phyloP scores from a whole-genome alignment of 2,113 vertebrate genomes.

The Anguilla rostrata region DNA sequence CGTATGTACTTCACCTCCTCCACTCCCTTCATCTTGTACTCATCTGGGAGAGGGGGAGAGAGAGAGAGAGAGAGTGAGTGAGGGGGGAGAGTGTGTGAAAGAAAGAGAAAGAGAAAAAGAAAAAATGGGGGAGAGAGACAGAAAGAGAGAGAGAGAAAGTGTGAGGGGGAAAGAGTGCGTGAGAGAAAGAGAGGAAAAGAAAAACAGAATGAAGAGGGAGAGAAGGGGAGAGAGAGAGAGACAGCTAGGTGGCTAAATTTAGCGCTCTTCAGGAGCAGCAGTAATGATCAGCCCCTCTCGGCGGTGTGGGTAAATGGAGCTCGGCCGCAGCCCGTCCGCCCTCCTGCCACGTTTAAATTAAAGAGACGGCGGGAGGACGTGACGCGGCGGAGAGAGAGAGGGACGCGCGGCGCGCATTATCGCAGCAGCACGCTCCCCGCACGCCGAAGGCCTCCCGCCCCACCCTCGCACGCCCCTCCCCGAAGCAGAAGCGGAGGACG shows the following conservation, averaged over 20 bases:
- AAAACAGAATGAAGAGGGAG: background rate
- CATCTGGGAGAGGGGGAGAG: slow-evolving; percentile 59
- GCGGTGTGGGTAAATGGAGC: background rate
- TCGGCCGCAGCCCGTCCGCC: background rate
- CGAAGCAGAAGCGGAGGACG: background rate
- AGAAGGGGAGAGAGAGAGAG: background rate
- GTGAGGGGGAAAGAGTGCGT: no score
- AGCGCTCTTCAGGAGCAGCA: background rate
- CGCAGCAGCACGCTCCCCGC: no score
- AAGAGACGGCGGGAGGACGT: background rate
- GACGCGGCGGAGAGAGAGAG: background rate
- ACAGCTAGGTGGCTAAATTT: background rate
- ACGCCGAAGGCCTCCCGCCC: background rate
- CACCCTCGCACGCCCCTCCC: background rate
- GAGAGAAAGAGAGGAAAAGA: background rate
- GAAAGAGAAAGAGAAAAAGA: slow-evolving; percentile 1
- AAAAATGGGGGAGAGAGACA: background rate
- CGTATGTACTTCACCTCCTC: slow-evolving; percentile 71
- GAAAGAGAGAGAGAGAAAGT: no score
- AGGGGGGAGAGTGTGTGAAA: background rate
- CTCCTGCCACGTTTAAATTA: background rate
- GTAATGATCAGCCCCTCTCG: background rate
- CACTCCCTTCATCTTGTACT: slow-evolving; percentile 82
- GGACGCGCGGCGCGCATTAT: background rate
- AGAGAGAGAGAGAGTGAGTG: background rate